Evolutionary conservation across 2,113 vertebrate species (phyloP).

Genomic region (Bombycilla garrulus): DNA sequence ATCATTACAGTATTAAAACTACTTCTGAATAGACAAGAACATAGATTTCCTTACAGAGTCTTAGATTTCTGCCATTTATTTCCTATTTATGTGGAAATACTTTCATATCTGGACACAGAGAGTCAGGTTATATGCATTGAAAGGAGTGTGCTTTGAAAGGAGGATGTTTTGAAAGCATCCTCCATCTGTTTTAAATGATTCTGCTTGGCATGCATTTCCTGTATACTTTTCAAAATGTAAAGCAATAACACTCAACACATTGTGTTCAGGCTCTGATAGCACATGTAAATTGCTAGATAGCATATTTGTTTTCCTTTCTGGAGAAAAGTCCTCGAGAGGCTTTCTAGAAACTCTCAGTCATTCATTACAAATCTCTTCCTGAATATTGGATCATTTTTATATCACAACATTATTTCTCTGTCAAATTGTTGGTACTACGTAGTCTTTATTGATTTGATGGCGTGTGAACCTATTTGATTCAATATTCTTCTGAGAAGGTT

Average conservation of each 20-base stretch:
- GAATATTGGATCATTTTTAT: background rate
- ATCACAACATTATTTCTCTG: background rate
- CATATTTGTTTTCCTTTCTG: background rate
- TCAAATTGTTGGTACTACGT: background rate
- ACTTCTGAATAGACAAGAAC: background rate
- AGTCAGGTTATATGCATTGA: background rate
- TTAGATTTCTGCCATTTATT: background rate
- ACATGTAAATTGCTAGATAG: background rate
- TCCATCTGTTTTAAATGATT: background rate
- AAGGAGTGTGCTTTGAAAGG: background rate
- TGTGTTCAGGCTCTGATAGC: background rate
- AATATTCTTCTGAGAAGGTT: background rate
- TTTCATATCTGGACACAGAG: background rate
- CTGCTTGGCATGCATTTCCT: background rate
- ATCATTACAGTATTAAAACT: background rate
- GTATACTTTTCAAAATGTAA: background rate
- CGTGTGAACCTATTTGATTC: background rate
- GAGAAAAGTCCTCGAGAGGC: background rate
- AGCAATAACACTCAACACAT: background rate
- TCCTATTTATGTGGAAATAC: background rate
- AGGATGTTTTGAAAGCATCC: background rate
- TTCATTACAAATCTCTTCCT: background rate
- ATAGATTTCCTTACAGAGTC: background rate
- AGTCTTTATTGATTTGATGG: background rate
- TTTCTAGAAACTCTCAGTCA: background rate